Conservation (phyloP, 1,140 invertebrate genomes). For the Drosophila jambulina region DNA sequence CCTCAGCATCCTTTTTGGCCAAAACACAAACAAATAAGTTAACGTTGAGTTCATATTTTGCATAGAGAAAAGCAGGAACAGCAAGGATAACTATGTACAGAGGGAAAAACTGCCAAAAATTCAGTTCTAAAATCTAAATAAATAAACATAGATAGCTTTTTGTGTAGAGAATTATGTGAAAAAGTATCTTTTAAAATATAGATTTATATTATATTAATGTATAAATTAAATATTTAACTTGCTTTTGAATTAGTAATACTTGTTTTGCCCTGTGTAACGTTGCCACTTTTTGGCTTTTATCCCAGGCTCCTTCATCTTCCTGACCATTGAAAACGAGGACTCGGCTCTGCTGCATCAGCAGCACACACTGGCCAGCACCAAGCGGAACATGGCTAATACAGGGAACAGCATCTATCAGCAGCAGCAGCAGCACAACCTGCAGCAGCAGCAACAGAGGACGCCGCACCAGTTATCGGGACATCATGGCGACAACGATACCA, state of each 20-base stretch:
- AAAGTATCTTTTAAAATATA: too few species aligned
- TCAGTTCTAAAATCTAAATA: background rate
- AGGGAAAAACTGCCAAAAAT: background rate
- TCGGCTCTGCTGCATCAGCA: slow-evolving; percentile 89
- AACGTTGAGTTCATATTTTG: slow-evolving; percentile 16
- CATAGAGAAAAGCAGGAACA: background rate
- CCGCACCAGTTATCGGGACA: slow-evolving; percentile 21
- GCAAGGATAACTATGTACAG: background rate
- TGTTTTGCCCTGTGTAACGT: background rate
- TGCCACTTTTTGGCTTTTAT: slow-evolving; percentile 26
- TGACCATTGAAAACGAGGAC: slow-evolving; percentile 93
- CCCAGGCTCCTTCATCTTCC: slow-evolving; percentile 94
- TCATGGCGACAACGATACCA: slow-evolving; percentile 68
- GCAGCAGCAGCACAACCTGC: slow-evolving; percentile 22
- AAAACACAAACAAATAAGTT: slow-evolving; percentile 28
- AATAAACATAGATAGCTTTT: background rate
- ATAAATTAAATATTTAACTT: background rate
- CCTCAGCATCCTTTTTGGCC: slow-evolving; percentile 22
- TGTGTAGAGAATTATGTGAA: fast-evolving
- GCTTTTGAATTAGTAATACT: fast-evolving
- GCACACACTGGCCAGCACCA: slow-evolving; percentile 88
- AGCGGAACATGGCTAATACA: slow-evolving; percentile 84
- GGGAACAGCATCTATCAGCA: slow-evolving; percentile 62
- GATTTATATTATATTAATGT: background rate
- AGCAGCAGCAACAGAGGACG: slow-evolving; percentile 45